Evolutionary conservation across 2,797 vertebrate genomes (phyloP), one percentile per base, ranked within the genome.

Genomic region (Cyprinella venusta): DNA sequence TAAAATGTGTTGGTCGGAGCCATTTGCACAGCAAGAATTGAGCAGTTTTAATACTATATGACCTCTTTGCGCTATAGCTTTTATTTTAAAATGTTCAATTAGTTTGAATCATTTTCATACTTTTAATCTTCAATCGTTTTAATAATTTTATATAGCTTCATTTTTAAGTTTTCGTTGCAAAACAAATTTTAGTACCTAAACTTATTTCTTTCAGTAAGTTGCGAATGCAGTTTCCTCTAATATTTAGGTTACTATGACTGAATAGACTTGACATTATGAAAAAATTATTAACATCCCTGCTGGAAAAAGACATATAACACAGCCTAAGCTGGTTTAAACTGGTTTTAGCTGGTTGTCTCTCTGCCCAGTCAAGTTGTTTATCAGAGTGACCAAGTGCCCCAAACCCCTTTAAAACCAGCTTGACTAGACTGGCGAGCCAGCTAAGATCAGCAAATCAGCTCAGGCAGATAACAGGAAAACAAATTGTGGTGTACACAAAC

Each of bases 1-100:
- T 70, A 59, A 70, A 61, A 50, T 61, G 67, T 61, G 36, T 59
- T 70, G 54, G 38, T 61, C 3, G 33, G 38, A 69, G 36, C 50
- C 33, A 40, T 38, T 24, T 30, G 33, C 30, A 40, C 16, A 5
- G 21, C 33, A 18, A 18, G 52, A 69, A 19, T 79, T 16, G 12
- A 13, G 36, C 30, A 18, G 5, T 21, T 45, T 33, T 26, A 26
- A 19, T 30, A 19, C 21, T 18, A 70, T 45, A 26, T 71, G 40
- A 48, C 24, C 52, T 61, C 19, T n/a, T 19, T 61, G 38, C 24
- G 16, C 67, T 61, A 15, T 21, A 52, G 45, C 8, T 3, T 71
- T 19, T 30, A 19, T 18, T 30, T 36, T 6, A 36, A n/a, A 15
- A 7, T 67, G 10, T 38, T 12, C 24, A 12, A n/a, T n/a, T n/a